Evolutionary conservation across 2,113 vertebrate genomes (phyloP).

Genomic region (Pluvialis apricaria): DNA sequence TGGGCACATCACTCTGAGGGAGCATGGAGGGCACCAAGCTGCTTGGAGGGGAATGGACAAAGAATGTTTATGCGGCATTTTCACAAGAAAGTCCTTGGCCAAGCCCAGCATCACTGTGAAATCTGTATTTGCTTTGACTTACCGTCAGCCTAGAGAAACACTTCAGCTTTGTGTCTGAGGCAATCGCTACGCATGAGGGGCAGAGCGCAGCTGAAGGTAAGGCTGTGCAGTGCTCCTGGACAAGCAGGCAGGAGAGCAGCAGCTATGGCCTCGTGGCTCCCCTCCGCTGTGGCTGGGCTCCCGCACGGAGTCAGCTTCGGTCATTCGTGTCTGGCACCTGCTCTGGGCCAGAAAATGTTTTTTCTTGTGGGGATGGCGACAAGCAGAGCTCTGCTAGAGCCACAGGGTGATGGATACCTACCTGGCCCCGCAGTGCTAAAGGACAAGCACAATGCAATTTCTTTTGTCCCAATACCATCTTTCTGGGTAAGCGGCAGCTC

Average conservation of each 20-base stretch:
- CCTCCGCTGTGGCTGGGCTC: neutral
- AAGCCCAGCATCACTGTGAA: neutral
- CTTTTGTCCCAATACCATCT: rapidly evolving
- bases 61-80: neutral
- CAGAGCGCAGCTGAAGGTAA: neutral
- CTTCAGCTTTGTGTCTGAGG: neutral
- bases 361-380: neutral
- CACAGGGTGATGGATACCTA: rapidly evolving
- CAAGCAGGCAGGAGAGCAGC: neutral
- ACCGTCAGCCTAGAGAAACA: rapidly evolving
- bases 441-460: rapidly evolving
- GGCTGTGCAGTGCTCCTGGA: neutral
- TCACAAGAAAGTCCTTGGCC: neutral
- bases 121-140: neutral
- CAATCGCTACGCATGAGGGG: rapidly evolving
- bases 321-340: neutral
- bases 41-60: neutral
- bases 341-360: neutral
- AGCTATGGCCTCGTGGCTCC: rapidly evolving
- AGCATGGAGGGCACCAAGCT: neutral
- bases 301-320: rapidly evolving
- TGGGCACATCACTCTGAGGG: neutral
- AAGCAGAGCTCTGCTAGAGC: neutral
- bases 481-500: neutral
- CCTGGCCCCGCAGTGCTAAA: neutral